A percentile compares a stretch with the other conserved stretches of the same genome.
Conservation (phyloP, 2,113 vertebrate species). For the Garra rufa region DNA sequence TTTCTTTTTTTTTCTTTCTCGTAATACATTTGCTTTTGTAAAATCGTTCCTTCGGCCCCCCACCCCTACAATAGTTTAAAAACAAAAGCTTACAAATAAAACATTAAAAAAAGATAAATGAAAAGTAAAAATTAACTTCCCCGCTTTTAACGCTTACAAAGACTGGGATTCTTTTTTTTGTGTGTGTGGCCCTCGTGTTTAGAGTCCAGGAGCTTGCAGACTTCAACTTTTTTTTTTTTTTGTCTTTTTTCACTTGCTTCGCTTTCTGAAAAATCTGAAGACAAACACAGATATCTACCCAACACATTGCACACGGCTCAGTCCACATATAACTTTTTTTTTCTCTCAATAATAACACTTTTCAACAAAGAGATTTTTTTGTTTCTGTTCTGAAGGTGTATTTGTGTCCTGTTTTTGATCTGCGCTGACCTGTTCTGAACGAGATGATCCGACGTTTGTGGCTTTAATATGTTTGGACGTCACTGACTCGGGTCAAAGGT, state of each 20-base stretch:
- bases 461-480: constrained; percentile 63
- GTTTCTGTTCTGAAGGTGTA: constrained; percentile 58
- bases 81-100: constrained; percentile 81
- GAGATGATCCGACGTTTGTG: constrained; percentile 56
- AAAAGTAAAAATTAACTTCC: constrained; percentile 77
- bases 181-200: constrained; percentile 77
- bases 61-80: constrained; percentile 77
- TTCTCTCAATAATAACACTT: constrained; percentile 78
- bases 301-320: constrained; percentile 87
- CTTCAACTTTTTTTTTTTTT: constrained; percentile 71
- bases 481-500: constrained; percentile 65
- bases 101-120: constrained; percentile 75
- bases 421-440: constrained; percentile 35
- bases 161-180: constrained; percentile 76
- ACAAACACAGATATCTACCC: constrained; percentile 85
- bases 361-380: constrained; percentile 73
- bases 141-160: constrained; percentile 74
- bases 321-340: constrained; percentile 77
- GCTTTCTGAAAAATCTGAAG: constrained; percentile 84
- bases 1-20: constrained; percentile 62
- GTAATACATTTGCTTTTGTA: constrained; percentile 72
- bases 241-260: constrained; percentile 76
- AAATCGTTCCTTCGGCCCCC: constrained; percentile 76
- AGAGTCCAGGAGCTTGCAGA: constrained; percentile 83
- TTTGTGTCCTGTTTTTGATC: constrained; percentile 35